Evolutionary conservation across 2,888 invertebrate genomes (phyloP), one percentile per base, ranked within the genome.

Genomic region (Leptopterna dolabrata): DNA sequence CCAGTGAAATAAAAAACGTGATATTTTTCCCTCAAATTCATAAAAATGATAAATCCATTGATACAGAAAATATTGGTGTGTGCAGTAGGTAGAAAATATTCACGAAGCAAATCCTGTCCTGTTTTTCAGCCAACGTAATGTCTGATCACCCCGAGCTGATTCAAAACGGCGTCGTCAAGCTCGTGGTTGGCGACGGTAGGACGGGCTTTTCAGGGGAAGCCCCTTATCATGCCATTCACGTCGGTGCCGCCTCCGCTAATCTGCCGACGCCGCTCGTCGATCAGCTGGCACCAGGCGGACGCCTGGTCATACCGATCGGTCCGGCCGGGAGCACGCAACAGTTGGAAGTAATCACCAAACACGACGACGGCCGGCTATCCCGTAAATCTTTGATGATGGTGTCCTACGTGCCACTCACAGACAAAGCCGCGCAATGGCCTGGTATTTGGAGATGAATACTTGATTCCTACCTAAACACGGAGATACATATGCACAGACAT

Each of bases 341-440:
- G 91, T 93, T 99, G 90, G 95, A 96, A 91, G 93, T 97, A 94
- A 95, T 98, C 87, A 99, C 99, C 92, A 99, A 98, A 92, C 93
- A 94, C 36, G 91, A 92, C 0, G 95, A 97, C 91, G 98, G 98
- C 11, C 93, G 94, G 45, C 94, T 97, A 3, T 93, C 93, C 29
- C 93, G 95, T 88, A 95, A 95, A 90, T 94, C 94, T 70, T 93
- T 99, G 16, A 98, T 98, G 96, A 96, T 97, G 55, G 99, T 99
- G n/a, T 96, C 98, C 90, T 99, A 97, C 92, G 99, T 99, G 41
- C 99, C 99, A 0, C 93, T 99, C 71, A 99, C 99, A 0, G 97
- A 97, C 92, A 95, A 95, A 91, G 93, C 94, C 19, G 93, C 93
- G 88, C 96, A 96, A 91, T 73, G 73, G 73, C 36, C 73, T 7